Base-by-base conservation (phyloP, 30 jellyfish, hydroid and myxozoan genomes). In the Cassiopea andromeda region DNA sequence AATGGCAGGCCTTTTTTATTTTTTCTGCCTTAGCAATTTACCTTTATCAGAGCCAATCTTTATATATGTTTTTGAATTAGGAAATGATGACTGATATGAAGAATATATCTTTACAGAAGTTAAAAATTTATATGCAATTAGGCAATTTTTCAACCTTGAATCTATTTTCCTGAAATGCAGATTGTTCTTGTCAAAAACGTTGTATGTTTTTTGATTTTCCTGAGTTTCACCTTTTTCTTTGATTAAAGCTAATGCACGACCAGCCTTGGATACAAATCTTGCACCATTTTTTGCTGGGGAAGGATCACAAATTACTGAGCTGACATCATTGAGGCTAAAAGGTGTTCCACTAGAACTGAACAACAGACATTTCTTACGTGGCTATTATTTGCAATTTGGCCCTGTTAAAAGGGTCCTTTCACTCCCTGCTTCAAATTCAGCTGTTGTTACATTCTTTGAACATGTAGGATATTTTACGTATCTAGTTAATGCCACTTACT, bases 401-500 rank as follows among this genome's bases (percentile, higher is more conserved):
- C 83, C 75, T 6, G 80, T 91, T 80, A 91, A 85, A 85, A 69
- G 97, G 60, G 94, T 91, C 0, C 64, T 61, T 19, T 38, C 79
- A 14, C 94, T 84, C 69, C 83, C 83, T 1, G 64, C 48, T 1
- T 43, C 94, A 16, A 60, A 46, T 17, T 91, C 97, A 48, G 97
- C 97, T 17, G 78, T 91, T 44, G 60, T 91, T 8, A 84, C 94
- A 0, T 91, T 91, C 45, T 19, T 17, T 9, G 77, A 84, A 27
- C 97, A 91, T 59, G 97, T 91, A 58, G 12, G 64, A 54, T 54
- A 10, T 10, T 3, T 6, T 66, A n/a, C 27, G 90, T 85, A 73
- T 60, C 46, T 27, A 27, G 38, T 27, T 27, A 27, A 27, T 27
- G 38, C 38, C 38, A 27, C 38, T 27, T 27, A 27, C 38, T 27